Base-by-base conservation (phyloP, 1,140 invertebrate species). In the Laupala kohalensis region DNA sequence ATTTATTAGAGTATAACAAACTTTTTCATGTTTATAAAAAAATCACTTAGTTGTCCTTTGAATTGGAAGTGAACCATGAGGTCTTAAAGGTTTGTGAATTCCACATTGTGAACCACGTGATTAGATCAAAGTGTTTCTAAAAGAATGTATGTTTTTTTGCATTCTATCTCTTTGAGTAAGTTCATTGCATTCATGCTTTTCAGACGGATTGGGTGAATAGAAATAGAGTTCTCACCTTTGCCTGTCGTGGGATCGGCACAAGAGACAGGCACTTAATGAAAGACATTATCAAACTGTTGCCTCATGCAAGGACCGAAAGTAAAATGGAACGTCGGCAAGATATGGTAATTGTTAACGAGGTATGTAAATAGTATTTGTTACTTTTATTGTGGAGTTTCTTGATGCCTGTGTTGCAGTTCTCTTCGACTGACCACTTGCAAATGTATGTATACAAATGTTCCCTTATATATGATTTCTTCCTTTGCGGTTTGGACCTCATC, bases 181-280 rank as follows among this genome's bases (percentile, higher is more conserved):
- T n/a, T n/a, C n/a, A n/a, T n/a, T n/a, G n/a, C n/a, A n/a, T n/a
- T n/a, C n/a, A n/a, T n/a, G n/a, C 9, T 53, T 81, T 83, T 28
- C 75, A 92, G 91, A 80, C 83, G 25, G 92, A 90, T 86, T 99
- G 97, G 96, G 89, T 88, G 37, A 99, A 99, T 80, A 92, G 90
- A 77, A 93, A 98, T 81, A 83, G 97, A 74, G 91, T 98, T 12
- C 81, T 99, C 25, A 87, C 98, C 3, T 92, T 99, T 80, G 90
- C 91, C 62, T 93, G 95, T 4, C 85, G 97, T 76, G 97, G 97
- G 37, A 96, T 98, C 24, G 90, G 89, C 75, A 89, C 91, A 76
- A 85, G 94, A 67, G 92, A 96, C 80, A 87, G 97, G 4, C 97
- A 99, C 84, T 81, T 99, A 4, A 97, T 99, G 95, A 90, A 94